These are phyloP conservation scores for Sinocyclocheilus anophthalmus DNA, from an alignment of 2,113 vertebrate genomes.

Conservation along the genomic window DNA sequence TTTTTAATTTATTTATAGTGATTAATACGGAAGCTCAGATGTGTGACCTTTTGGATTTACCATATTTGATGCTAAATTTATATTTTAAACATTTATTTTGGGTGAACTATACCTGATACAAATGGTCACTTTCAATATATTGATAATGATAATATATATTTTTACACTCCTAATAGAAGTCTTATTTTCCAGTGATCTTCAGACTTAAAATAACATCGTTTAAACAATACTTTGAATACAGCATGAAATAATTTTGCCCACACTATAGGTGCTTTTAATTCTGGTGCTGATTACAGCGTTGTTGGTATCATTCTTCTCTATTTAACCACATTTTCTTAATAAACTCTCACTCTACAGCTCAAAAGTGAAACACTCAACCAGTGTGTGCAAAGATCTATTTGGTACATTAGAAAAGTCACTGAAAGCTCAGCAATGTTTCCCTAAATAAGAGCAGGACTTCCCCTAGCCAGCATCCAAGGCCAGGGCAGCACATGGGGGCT, in stretches of 20 bases:
- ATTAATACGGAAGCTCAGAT: neutral
- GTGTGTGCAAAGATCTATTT: neutral
- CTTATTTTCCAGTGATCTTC: neutral
- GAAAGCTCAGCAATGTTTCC: constrained; percentile 24
- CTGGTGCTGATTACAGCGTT: neutral
- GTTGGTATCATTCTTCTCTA: neutral
- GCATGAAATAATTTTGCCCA: neutral
- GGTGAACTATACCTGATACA: neutral
- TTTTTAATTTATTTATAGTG: too few relatives aligned
- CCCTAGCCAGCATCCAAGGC: constrained; percentile 43
- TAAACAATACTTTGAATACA: neutral
- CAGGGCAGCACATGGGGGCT: constrained; percentile 27
- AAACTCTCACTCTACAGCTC: neutral
- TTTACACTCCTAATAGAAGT: neutral
- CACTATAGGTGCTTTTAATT: neutral
- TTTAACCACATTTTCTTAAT: neutral
- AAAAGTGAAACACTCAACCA: neutral
- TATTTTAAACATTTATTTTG: neutral
- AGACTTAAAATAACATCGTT: too few relatives aligned
- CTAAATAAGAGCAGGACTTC: constrained; percentile 56
- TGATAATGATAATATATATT: neutral
- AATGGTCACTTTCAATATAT: neutral
- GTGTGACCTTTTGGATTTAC: neutral
- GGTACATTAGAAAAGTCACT: neutral
- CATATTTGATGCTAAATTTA: neutral